Evolutionary conservation across 2,797 vertebrate genomes (phyloP), one percentile per base, ranked within the genome.

Genomic region (Gadopsis bispinosus): DNA sequence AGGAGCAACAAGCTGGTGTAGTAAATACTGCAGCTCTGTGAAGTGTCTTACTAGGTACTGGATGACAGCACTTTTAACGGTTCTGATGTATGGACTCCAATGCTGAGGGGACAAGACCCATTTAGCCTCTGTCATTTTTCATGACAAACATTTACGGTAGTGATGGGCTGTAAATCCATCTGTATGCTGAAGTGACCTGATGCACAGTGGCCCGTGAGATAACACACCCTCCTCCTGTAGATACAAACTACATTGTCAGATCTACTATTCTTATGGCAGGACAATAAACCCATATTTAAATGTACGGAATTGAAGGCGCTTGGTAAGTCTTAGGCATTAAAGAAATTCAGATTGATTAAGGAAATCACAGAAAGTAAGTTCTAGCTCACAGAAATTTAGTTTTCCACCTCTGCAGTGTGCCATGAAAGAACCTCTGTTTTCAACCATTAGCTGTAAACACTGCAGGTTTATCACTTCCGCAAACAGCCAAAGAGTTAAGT

Each of bases 81-180:
- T 83, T 66, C 84, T 95, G 94, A 95, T 95, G 91, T 93, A 95
- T 95, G 82, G 95, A 92, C 94, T 94, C 89, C 87, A 85, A 88
- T 87, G 91, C 92, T 85, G 87, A 86, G 88, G 81, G 92, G 93
- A 94, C 94, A 89, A 94, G 92, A 94, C 91, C 93, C 93, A 94
- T 95, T 95, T 94, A 95, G 91, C 91, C 92, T 82, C 92, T 91
- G 93, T 94, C 94, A 94, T 95, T 95, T 95, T 94, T 95, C 93
- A 95, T 94, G 94, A 95, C 91, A 94, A 95, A 94, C 92, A 93
- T 92, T 93, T 92, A 92, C 89, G 87, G 69, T 88, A 80, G 90
- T 88, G 91, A 94, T 91, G 88, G 91, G 90, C 89, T 76, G 89
- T 95, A 95, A 95, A 96, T 95, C 95, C 93, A 91, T 94, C 92